phyloP scores from a whole-genome alignment of 2,797 vertebrate genomes.

The Psittacula echo region DNA sequence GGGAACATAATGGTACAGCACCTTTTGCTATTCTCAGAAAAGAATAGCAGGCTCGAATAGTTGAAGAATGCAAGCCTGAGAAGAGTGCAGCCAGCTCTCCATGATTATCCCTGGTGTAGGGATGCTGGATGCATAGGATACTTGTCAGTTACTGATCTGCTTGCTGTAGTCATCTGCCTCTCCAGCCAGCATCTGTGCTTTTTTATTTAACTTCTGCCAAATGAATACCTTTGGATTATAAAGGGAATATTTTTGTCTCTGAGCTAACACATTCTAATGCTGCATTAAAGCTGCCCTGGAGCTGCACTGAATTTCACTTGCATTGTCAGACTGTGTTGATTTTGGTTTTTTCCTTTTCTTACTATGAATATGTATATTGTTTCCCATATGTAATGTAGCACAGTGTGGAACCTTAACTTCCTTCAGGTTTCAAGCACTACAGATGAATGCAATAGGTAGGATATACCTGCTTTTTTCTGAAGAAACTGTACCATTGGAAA shows the following conservation, averaged over 20 bases:
- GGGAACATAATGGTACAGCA: not conserved
- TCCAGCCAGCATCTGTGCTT: constrained; percentile 77
- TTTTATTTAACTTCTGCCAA: constrained; percentile 78
- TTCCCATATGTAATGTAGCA: constrained; percentile 81
- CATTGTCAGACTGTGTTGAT: constrained; percentile 70
- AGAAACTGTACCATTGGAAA: constrained; percentile 75
- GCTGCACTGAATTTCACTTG: constrained; percentile 76
- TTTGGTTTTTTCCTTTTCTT: constrained; percentile 24
- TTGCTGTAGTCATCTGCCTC: constrained; percentile 78
- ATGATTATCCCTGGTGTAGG: not conserved
- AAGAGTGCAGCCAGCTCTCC: constrained; percentile 31
- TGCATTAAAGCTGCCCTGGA: constrained; percentile 77
- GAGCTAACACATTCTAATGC: constrained; percentile 75
- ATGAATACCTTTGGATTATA: constrained; percentile 72
- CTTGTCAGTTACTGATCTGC: constrained; percentile 71
- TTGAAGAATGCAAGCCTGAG: not conserved
- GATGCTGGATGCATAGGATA: constrained; percentile 39
- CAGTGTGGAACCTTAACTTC: constrained; percentile 74
- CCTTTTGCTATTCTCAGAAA: constrained; percentile 6
- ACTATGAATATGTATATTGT: constrained; percentile 65
- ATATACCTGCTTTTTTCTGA: constrained; percentile 73
- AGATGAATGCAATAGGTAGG: constrained; percentile 78
- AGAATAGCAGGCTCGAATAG: not conserved
- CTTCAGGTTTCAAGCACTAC: constrained; percentile 76
- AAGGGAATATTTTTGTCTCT: constrained; percentile 74